Percentiles rank a stretch among this genome's conserved stretches.
These are phyloP conservation scores for Gymnogyps californianus DNA, from an alignment of 2,113 vertebrate genomes.

Conservation along the genomic window DNA sequence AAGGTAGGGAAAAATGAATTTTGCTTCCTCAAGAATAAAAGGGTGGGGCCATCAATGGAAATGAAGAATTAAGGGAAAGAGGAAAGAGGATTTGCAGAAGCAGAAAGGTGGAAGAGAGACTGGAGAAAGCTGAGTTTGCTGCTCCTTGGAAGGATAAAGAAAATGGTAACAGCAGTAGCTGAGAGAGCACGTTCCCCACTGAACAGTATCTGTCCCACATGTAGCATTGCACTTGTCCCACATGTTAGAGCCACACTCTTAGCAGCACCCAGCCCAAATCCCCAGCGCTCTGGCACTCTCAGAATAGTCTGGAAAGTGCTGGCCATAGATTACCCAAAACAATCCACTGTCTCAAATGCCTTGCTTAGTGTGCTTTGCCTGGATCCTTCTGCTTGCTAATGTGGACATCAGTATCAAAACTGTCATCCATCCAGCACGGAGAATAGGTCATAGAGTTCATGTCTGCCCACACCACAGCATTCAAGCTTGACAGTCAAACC, in stretches of 20 bases:
- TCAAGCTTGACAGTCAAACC: background rate
- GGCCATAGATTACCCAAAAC: background rate
- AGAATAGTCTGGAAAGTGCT: background rate
- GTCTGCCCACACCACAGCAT: background rate
- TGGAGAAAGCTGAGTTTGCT: background rate
- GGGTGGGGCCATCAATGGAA: fast-evolving
- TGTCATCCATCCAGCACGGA: background rate
- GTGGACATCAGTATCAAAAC: background rate
- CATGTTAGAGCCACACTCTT: too few relatives aligned
- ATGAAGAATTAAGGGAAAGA: background rate
- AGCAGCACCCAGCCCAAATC: background rate
- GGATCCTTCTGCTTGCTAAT: background rate
- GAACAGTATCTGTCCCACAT: too few relatives aligned
- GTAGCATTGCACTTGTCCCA: background rate
- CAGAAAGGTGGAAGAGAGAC: background rate
- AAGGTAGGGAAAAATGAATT: background rate
- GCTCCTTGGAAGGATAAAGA: background rate
- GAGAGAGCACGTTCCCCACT: background rate
- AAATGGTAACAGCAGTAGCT: background rate
- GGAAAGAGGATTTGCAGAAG: background rate
- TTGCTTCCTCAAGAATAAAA: background rate
- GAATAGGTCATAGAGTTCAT: too few relatives aligned
- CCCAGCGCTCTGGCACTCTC: background rate
- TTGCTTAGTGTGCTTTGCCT: background rate
- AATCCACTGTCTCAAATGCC: background rate